A percentile compares a stretch with the other conserved stretches of the same genome.
These are phyloP conservation scores for Pteropus alecto DNA, from an alignment of 2,113 vertebrate species.

Conservation along the genomic window DNA sequence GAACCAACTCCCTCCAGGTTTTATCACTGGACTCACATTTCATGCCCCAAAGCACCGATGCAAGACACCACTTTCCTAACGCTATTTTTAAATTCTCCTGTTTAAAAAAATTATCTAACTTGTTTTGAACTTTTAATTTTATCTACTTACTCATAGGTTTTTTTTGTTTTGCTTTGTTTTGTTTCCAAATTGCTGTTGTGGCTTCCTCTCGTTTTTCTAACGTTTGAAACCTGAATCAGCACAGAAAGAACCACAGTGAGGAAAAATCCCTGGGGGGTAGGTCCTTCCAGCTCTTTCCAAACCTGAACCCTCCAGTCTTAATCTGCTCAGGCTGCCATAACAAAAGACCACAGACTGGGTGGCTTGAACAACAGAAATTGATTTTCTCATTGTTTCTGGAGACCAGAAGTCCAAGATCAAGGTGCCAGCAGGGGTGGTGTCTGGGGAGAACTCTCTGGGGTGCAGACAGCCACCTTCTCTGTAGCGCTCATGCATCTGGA, in stretches of 20 bases:
- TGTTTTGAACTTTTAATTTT: background rate
- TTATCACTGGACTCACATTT: background rate
- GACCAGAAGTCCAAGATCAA: background rate
- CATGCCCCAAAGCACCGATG: background rate
- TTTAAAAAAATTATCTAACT: background rate
- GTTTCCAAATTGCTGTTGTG: background rate
- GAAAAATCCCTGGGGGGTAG: background rate
- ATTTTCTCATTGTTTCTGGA: background rate
- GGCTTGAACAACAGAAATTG: background rate
- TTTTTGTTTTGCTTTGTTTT: background rate
- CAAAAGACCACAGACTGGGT: background rate
- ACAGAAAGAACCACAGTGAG: background rate
- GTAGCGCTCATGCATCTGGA: fast-evolving
- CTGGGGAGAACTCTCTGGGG: background rate
- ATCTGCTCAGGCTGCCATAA: background rate
- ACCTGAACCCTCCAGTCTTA: background rate
- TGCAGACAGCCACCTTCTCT: background rate
- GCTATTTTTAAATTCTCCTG: background rate
- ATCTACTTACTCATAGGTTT: background rate
- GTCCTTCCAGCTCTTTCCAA: background rate
- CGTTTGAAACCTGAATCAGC: background rate
- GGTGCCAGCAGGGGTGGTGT: background rate
- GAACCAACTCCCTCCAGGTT: background rate
- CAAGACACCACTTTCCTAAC: background rate
- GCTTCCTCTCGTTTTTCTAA: background rate